phyloP scores from a whole-genome alignment of 2,113 vertebrate species.

The Tringa solitaria region DNA sequence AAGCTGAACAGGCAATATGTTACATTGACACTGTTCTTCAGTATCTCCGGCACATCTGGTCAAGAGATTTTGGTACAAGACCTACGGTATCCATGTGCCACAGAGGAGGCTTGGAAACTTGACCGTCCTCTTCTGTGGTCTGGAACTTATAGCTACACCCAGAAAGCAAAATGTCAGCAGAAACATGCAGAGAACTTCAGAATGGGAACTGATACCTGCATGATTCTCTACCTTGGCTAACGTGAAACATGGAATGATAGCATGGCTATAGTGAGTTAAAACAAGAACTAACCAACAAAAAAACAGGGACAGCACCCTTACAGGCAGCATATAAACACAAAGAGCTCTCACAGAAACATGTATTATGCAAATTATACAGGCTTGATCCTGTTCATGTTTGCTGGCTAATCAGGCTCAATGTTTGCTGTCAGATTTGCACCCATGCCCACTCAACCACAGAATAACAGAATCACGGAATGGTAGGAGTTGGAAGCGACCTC shows the following conservation, averaged over 20 bases:
- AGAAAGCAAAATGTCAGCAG: background rate
- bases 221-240: background rate
- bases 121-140: background rate
- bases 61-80: background rate
- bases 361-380: background rate
- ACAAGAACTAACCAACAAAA: background rate
- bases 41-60: background rate
- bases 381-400: background rate
- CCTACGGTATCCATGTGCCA: accelerated
- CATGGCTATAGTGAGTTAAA: background rate
- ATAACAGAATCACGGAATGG: background rate
- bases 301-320: background rate
- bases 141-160: background rate
- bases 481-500: background rate
- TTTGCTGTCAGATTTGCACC: background rate
- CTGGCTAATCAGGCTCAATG: background rate
- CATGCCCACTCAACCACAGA: background rate
- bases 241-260: background rate
- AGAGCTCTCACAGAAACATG: background rate
- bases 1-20: background rate
- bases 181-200: background rate
- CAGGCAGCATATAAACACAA: background rate
- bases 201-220: background rate
- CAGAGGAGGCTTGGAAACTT: background rate
- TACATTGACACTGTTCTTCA: background rate